These are phyloP conservation scores for Phylloscopus trochiloides DNA, from an alignment of 2,113 vertebrate species.

Conservation along the genomic window DNA sequence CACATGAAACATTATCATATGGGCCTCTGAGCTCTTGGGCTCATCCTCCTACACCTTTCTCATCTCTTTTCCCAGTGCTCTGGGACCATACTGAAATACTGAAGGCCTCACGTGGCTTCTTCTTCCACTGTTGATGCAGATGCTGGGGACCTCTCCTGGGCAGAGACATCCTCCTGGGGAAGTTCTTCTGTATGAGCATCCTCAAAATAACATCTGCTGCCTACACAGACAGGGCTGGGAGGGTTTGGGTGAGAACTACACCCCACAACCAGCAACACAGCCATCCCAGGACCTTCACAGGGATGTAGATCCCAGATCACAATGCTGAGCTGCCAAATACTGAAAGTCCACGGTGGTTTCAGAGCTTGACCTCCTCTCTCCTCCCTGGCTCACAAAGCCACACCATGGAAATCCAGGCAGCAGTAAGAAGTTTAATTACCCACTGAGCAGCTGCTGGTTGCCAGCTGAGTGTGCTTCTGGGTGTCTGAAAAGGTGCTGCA, in stretches of 20 bases:
- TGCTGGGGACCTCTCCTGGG: not conserved
- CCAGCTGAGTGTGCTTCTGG: not conserved
- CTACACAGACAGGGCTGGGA: not conserved
- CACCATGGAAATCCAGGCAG: not conserved
- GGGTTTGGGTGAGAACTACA: not conserved
- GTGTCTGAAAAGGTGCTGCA: not conserved
- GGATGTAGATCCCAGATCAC: not conserved
- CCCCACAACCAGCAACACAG: accelerated
- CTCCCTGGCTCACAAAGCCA: not conserved
- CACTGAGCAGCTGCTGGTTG: not conserved
- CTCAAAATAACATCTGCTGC: not conserved
- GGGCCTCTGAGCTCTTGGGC: not conserved
- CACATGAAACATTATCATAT: not conserved
- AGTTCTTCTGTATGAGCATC: not conserved
- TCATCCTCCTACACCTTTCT: not conserved
- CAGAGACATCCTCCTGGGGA: not conserved
- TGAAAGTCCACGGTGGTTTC: not conserved
- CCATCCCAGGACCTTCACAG: accelerated
- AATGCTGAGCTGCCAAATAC: not conserved
- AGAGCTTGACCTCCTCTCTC: not conserved
- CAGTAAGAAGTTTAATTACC: not conserved
- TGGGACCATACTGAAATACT: not conserved
- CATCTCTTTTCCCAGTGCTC: not conserved
- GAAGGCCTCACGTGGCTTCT: not conserved
- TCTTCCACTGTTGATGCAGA: not conserved